Percentiles rank a stretch among this genome's conserved stretches.
Evolutionary conservation across 2,113 vertebrate genomes (phyloP).

Genomic region (Peromyscus leucopus): DNA sequence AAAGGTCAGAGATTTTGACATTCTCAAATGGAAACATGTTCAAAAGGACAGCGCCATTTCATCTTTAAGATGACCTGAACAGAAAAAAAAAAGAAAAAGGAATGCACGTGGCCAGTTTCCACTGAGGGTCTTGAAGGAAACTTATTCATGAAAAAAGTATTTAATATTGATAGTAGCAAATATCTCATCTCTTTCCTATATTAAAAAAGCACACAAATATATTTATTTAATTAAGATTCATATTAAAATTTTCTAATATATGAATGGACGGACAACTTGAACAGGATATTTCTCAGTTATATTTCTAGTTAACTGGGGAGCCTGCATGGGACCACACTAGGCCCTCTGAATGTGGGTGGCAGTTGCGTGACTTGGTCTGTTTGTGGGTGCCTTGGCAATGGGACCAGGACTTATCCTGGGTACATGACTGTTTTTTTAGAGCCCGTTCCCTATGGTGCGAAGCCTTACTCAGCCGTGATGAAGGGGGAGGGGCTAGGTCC

Average conservation of each 20-base stretch:
- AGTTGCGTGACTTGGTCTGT: too few relatives aligned
- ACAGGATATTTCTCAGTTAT: not conserved
- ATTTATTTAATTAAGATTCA: slow-evolving; percentile 23
- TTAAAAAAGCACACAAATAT: not conserved
- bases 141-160: slow-evolving; percentile 23
- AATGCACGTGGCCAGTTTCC: not conserved
- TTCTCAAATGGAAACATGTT: slow-evolving; percentile 57
- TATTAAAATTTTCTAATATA: not conserved
- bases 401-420: too few relatives aligned
- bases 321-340: too few relatives aligned
- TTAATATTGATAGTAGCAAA: not conserved
- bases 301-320: too few relatives aligned
- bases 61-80: slow-evolving; percentile 16
- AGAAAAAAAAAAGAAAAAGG: not conserved
- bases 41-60: slow-evolving; percentile 39
- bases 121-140: not conserved
- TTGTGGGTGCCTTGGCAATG: too few relatives aligned
- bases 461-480: too few relatives aligned
- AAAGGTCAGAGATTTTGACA: slow-evolving; percentile 16
- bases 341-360: too few relatives aligned
- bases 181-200: slow-evolving; percentile 16
- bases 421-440: too few relatives aligned
- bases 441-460: too few relatives aligned
- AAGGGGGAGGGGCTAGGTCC: too few relatives aligned
- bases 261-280: not conserved